A percentile compares a stretch with the other conserved stretches of the same genome.
Evolutionary conservation across 2,797 vertebrate genomes (phyloP).

Genomic region (Myotis findleyi): DNA sequence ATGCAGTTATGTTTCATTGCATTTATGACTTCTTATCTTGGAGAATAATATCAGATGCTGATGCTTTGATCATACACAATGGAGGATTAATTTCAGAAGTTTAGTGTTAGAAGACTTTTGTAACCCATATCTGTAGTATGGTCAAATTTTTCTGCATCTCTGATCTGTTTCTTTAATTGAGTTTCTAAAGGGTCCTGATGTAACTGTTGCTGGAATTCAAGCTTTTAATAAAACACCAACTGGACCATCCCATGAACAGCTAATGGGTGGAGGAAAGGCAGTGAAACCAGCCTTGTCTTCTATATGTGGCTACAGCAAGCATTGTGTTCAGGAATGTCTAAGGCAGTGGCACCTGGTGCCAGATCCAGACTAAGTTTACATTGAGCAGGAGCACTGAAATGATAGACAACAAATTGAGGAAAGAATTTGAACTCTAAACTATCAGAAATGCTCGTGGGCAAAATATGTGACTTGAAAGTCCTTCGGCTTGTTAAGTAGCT

Average conservation of each 20-base stretch:
- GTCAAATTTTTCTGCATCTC: background rate
- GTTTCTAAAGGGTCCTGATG: background rate
- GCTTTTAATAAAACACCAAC: background rate
- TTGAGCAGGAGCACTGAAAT: background rate
- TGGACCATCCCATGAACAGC: rapidly evolving
- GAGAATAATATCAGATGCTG: background rate
- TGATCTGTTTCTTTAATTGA: background rate
- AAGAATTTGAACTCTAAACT: background rate
- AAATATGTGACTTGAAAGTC: background rate
- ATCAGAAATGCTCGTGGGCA: background rate
- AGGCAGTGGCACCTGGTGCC: rapidly evolving
- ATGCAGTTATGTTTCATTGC: background rate
- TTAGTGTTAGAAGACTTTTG: background rate
- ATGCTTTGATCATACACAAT: background rate
- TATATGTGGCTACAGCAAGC: background rate
- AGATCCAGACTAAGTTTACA: background rate
- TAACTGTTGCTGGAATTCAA: background rate
- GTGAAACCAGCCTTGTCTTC: background rate
- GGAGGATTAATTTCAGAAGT: background rate
- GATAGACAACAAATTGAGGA: background rate
- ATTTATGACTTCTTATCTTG: background rate
- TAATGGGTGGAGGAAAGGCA: background rate
- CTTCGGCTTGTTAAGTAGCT: background rate
- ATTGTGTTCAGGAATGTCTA: background rate
- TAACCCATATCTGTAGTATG: background rate